Conservation (phyloP, 1,140 invertebrate species). For the Drosophila carrolli region DNA sequence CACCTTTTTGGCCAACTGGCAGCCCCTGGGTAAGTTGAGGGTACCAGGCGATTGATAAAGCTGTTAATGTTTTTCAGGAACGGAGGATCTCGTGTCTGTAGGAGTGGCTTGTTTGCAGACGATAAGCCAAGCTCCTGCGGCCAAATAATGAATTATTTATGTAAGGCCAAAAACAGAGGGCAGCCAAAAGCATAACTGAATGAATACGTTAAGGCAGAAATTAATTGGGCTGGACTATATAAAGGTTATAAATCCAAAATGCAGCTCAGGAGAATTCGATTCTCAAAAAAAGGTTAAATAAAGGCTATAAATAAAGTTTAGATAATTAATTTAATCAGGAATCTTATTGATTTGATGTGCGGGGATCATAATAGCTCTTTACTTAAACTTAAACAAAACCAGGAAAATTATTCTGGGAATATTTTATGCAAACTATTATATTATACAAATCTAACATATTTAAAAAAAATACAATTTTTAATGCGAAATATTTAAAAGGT, state of each 20-base stretch:
- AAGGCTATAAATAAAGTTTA: no score
- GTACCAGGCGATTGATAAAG: constrained; percentile 59
- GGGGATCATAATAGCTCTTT: no score
- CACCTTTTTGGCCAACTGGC: constrained; percentile 36
- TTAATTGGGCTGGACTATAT: constrained; percentile 25
- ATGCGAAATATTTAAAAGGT: no score
- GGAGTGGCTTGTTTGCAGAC: constrained; percentile 61
- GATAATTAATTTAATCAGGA: no score
- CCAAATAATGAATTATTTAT: constrained; percentile 55
- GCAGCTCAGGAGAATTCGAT: no score
- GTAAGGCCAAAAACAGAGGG: constrained; percentile 2
- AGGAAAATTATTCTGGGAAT: no score
- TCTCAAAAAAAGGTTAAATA: no score
- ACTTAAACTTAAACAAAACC: no score
- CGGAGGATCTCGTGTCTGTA: constrained; percentile 5
- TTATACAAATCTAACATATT: no score
- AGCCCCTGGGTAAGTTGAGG: constrained; percentile 25
- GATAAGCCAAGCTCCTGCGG: constrained; percentile 22
- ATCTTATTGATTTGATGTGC: no score
- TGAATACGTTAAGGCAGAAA: constrained; percentile 31
- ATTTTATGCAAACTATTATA: no score
- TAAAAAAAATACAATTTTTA: no score
- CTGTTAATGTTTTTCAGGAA: constrained; percentile 54
- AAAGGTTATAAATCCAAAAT: not conserved
- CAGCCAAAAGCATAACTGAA: constrained; percentile 19